A percentile compares a stretch with the other conserved stretches of the same genome.
These are phyloP conservation scores for Tetraneura akinire DNA, from an alignment of 1,140 invertebrate genomes.

Conservation along the genomic window DNA sequence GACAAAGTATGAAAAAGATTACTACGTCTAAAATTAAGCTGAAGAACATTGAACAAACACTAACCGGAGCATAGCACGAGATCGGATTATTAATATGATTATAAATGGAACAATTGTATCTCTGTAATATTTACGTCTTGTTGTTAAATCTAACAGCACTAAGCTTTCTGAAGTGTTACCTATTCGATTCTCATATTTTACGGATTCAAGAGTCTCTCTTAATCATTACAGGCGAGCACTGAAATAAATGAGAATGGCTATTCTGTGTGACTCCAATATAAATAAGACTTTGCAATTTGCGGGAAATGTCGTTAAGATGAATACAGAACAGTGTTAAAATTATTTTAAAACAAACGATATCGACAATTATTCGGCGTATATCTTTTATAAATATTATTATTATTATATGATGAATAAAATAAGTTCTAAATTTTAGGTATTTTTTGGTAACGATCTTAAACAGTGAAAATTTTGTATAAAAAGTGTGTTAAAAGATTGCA, in stretches of 20 bases:
- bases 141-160: neutral
- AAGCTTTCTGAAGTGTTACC: neutral
- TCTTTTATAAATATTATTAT: neutral
- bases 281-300: neutral
- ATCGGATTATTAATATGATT: conserved; percentile 6
- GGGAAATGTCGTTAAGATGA: neutral
- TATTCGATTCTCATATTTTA: neutral
- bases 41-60: conserved; percentile 1
- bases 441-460: conserved; percentile 5
- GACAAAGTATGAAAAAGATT: conserved; percentile 1
- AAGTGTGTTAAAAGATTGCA: no score
- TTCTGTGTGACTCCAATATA: neutral
- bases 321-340: neutral
- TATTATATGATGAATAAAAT: conserved; percentile 2
- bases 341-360: neutral
- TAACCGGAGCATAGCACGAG: neutral
- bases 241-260: neutral
- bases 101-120: neutral
- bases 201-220: neutral
- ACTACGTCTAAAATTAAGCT: neutral
- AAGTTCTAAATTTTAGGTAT: neutral
- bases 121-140: neutral
- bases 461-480: no score
- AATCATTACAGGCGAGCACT: conserved; percentile 4
- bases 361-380: neutral